Evolutionary conservation across 2,797 vertebrate species (phyloP), one percentile per base, ranked within the genome.

Genomic region (Falco berigora): DNA sequence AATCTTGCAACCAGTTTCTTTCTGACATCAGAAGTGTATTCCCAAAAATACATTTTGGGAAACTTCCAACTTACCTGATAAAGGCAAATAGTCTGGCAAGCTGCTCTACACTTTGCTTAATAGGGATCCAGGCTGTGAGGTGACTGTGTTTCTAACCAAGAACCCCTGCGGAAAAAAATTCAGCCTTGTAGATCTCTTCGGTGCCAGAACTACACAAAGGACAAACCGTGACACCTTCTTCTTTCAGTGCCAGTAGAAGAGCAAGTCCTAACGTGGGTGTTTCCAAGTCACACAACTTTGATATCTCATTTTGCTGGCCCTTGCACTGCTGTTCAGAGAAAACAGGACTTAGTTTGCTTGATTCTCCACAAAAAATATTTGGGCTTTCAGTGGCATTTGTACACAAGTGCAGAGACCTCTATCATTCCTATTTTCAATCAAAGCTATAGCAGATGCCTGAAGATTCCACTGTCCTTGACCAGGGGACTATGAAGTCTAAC

Each of bases 31-130:
- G 64, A 62, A 79, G 47, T 36, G 49, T 53, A 73, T 88, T 90
- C 90, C 88, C 92, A 73, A 88, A 93, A 94, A 93, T 95, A 93
- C 21, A n/a, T 88, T 93, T 79, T 95, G 93, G 77, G 67, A 94
- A 67, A 61, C 73, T 79, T 95, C 93, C 92, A 92, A 77, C 20
- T 20, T 68, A 63, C 44, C n/a, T 77, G 83, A 75, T 55, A 79
- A 85, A 79, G 20, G 38, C 32, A 92, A 96, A 87, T 49, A 84
- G 68, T 69, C 75, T 96, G 91, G 89, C 94, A 95, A 91, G 75
- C 63, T 71, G 32, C 71, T 91, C 52, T 89, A 28, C 2, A 1
- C 47, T 92, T 86, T 77, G 30, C 58, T 82, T 61, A 81, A 61
- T 36, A 50, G 15, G 4, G 59, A 87, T 61, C 36, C 71, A 53